Evolutionary conservation across 2,113 vertebrate genomes (phyloP).

Genomic region (Porphyrio hochstetteri): DNA sequence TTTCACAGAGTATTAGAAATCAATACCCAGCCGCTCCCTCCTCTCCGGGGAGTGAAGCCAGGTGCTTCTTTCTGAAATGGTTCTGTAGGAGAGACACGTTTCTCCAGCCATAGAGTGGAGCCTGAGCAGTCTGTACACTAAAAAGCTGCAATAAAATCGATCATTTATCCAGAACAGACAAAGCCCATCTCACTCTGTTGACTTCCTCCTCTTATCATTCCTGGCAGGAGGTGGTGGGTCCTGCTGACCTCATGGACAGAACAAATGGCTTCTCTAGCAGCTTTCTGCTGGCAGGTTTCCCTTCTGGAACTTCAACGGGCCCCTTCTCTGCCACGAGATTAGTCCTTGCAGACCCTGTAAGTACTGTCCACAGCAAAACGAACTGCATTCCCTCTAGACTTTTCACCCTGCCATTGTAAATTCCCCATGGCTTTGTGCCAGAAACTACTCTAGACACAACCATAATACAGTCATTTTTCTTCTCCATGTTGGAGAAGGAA

Average conservation of each 20-base stretch:
- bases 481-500: constrained; percentile 63
- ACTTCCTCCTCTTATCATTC: background rate
- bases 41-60: background rate
- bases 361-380: constrained; percentile 21
- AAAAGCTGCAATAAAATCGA: background rate
- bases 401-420: constrained; percentile 70
- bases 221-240: constrained; percentile 33
- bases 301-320: background rate
- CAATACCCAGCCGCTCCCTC: background rate
- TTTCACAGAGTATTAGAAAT: background rate
- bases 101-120: background rate
- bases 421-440: constrained; percentile 65
- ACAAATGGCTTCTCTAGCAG: constrained; percentile 58
- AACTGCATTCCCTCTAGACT: constrained; percentile 64
- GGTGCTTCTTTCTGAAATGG: background rate
- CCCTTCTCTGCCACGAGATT: background rate
- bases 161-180: background rate
- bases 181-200: background rate
- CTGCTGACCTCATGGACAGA: constrained; percentile 42
- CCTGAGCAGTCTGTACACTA: background rate
- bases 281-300: constrained; percentile 46
- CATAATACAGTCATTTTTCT: constrained; percentile 73
- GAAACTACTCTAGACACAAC: constrained; percentile 59
- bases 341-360: constrained; percentile 49
- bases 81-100: background rate